Conservation (phyloP, 2,113 vertebrate species). For the Saccopteryx leptura region DNA sequence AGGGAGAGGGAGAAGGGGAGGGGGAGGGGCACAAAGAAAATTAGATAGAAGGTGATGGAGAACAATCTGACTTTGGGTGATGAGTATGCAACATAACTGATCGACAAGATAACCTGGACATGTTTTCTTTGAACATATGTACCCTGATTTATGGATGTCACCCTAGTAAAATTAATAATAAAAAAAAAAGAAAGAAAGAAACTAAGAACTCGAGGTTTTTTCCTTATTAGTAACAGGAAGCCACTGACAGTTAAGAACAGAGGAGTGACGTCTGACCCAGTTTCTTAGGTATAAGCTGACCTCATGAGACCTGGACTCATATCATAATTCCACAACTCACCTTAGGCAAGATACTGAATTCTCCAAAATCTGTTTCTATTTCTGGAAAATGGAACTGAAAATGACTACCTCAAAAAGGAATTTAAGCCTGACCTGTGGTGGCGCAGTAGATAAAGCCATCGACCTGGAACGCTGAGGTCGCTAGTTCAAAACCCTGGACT, state of each 20-base stretch:
- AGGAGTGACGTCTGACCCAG: background rate
- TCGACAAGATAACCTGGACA: no score
- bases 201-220: background rate
- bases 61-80: no score
- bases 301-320: background rate
- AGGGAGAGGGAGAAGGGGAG: no score
- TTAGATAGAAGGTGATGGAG: no score
- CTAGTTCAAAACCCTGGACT: no score
- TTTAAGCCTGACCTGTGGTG: background rate
- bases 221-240: background rate
- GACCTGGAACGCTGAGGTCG: no score
- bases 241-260: background rate
- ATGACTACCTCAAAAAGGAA: constrained; percentile 26
- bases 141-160: no score
- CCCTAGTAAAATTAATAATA: no score
- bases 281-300: background rate
- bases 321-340: background rate
- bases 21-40: no score
- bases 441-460: no score
- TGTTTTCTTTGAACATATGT: no score
- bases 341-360: background rate
- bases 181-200: background rate
- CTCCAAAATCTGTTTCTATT: constrained; percentile 48
- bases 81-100: no score
- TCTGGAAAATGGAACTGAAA: constrained; percentile 37